Conservation (phyloP, 2,888 invertebrate species). For the Drosophila putrida region DNA sequence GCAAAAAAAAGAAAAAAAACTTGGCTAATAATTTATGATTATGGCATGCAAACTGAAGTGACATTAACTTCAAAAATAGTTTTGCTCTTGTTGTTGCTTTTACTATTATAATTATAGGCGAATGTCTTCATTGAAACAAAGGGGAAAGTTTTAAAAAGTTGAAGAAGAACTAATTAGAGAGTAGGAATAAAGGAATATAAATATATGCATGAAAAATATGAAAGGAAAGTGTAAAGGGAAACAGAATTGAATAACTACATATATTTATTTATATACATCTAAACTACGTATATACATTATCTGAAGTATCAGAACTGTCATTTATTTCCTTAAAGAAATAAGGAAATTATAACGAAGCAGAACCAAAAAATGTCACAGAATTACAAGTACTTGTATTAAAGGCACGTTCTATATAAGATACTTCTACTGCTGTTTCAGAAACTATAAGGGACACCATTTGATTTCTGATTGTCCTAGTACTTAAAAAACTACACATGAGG, state of each 20-base stretch:
- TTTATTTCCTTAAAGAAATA: too few species aligned
- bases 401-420: background rate
- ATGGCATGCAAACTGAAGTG: conserved; percentile 35
- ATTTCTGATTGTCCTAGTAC: conserved; percentile 7
- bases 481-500: conserved; percentile 25
- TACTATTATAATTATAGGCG: conserved; percentile 11
- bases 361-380: too few species aligned
- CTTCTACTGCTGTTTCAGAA: background rate
- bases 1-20: background rate
- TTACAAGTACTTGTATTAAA: too few species aligned
- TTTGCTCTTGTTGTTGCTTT: conserved; percentile 8
- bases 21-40: conserved; percentile 60
- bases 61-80: conserved; percentile 33
- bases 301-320: too few species aligned
- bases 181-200: background rate
- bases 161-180: background rate
- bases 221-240: background rate
- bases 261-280: background rate
- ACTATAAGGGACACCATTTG: background rate
- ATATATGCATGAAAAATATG: background rate
- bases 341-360: too few species aligned
- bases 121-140: conserved; percentile 35
- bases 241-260: background rate
- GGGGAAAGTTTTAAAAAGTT: conserved; percentile 1
- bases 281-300: too few species aligned